Base-by-base conservation (phyloP, 2,797 vertebrate genomes). In the Anabacerthia variegaticeps region DNA sequence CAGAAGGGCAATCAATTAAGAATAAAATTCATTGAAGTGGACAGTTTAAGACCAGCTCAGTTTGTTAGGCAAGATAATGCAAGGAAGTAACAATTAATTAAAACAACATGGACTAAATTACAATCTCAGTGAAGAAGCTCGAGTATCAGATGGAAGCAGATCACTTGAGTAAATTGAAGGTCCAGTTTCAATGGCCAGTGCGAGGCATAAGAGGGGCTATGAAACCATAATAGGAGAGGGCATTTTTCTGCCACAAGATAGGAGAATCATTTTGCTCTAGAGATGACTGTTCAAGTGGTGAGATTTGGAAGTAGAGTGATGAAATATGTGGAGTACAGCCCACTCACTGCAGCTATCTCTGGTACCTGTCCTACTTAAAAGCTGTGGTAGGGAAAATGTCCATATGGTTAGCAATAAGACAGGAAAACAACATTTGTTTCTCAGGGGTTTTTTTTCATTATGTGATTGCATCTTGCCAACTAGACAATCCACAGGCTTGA, bases 311-410 rank as follows among this genome's bases (percentile, higher is more conserved):
- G 71, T 24, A 61, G 83, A 86, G 79, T 79, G 93, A 88, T 95
- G 95, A 95, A 95, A 87, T 93, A 56, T 77, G 85, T 96, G 91
- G 91, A 96, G 85, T 94, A 41, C 91, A 93, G 93, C 94, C 95
- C 83, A 97, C 96, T 88, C 91, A 92, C 83, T 96, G 92, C 71
- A 78, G 83, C 95, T 96, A 79, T 95, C 96, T 97, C 95, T 92
- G 88, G 88, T 97, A 95, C 93, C 95, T 96, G 96, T 96, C 95
- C 96, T 97, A 95, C 94, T 95, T 97, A 94, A 71, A 80, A 88
- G 69, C 93, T 85, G 56, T 94, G 92, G 67, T 65, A 86, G 80
- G 88, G 74, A 94, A 95, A 92, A 95, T 95, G 89, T 79, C 96
- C 93, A 94, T 96, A 95, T 96, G 95, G 93, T 95, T 93, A 94